Base-by-base conservation (phyloP, 1,140 invertebrate species). In the Apis florea region DNA sequence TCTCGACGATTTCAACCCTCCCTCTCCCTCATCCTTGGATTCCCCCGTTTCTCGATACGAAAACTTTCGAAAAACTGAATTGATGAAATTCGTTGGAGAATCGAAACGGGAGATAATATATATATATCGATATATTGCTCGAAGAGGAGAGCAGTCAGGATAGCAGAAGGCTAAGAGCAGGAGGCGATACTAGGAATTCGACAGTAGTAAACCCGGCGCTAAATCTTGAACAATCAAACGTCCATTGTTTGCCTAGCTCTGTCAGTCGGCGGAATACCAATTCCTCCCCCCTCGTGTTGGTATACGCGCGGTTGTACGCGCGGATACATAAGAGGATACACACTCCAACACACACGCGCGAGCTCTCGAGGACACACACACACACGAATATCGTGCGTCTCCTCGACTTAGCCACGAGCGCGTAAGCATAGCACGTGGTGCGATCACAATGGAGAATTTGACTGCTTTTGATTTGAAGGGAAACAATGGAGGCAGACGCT, bases 151-250 rank as follows among this genome's bases (percentile, higher is more conserved):
- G 19, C 53, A 74, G 63, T 12, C 61, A 12, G 69, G 61, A 58
- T 67, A 67, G 67, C 61, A 47, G 40, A 31, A 80, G 47, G 47
- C 72, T 54, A n/a, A n/a, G 82, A 86, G 51, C 58, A 67, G 40
- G 85, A 82, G 72, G 85, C 76, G 79, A 88, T 84, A 78, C 63
- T 75, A 89, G 81, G 85, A 87, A 88, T 90, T 90, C 88, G 83
- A 85, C 86, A 84, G 87, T 83, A 88, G 87, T 90, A 88, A 90
- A 90, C 87, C 31, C 88, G 86, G 86, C 79, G 88, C 85, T 90
- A 90, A 90, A 90, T 90, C 89, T 90, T 89, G 87, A 86, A 86
- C 86, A 89, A 90, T 90, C 89, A 90, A 90, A 90, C 88, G 84
- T 89, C 84, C 89, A 90, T 90, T 90, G 89, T 90, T 89, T 89